These are phyloP conservation scores for Cantharis flavilabris DNA, from an alignment of 2,888 invertebrate genomes.

Conservation along the genomic window DNA sequence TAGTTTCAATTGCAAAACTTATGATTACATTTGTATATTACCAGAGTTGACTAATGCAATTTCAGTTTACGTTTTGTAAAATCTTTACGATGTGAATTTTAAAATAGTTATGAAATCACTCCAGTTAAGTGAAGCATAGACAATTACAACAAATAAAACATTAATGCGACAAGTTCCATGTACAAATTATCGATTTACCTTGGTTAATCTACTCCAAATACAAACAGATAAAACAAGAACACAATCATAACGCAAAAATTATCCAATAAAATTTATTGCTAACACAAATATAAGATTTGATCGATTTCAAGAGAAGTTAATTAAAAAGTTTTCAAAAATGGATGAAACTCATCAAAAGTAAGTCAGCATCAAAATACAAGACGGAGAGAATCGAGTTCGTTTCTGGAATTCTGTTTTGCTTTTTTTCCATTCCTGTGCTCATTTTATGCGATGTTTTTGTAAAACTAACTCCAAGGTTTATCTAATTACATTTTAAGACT, in stretches of 20 bases:
- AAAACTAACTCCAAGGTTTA: background rate
- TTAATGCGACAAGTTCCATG: background rate
- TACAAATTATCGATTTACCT: background rate
- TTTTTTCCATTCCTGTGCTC: background rate
- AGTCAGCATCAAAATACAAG: background rate
- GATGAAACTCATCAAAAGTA: background rate
- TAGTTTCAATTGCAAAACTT: background rate
- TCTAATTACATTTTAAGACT: background rate
- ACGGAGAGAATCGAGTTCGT: background rate
- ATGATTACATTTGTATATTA: background rate
- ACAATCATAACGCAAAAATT: background rate
- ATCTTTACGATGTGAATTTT: background rate
- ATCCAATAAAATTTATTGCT: background rate
- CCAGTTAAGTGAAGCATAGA: background rate
- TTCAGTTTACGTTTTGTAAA: background rate
- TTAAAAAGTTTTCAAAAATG: background rate
- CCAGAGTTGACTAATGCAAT: background rate
- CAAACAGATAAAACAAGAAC: background rate
- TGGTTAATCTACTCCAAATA: background rate
- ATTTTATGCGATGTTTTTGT: background rate
- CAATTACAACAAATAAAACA: background rate
- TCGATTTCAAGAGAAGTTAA: background rate
- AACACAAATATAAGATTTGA: background rate
- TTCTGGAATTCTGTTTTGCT: background rate
- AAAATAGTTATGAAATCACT: background rate